A percentile compares a stretch with the other conserved stretches of the same genome.
Conservation (phyloP, 1,140 invertebrate genomes). For the Idris sp. region DNA sequence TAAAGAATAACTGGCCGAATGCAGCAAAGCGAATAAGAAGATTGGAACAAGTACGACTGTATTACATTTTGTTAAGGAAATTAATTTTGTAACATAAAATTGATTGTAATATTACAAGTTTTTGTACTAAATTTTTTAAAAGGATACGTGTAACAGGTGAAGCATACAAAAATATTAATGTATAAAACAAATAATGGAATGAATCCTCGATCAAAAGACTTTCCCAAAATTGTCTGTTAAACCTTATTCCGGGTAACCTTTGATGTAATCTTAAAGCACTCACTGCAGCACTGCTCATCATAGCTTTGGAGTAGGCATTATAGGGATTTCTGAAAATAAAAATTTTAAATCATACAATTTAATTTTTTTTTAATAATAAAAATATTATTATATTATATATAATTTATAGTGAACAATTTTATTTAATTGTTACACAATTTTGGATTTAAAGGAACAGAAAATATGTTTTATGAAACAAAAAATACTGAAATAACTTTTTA, state of each 20-base stretch:
- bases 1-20: conserved; percentile 93
- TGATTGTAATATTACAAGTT: too few species aligned
- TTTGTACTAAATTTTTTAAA: conserved; percentile 59
- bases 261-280: conserved; percentile 96
- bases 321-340: conserved; percentile 84
- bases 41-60: conserved; percentile 95
- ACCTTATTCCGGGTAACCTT: conserved; percentile 88
- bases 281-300: conserved; percentile 94
- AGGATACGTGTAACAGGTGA: conserved; percentile 93
- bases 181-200: conserved; percentile 97
- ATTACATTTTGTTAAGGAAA: conserved; percentile 79
- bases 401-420: too few species aligned
- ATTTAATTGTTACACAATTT: too few species aligned
- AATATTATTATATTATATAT: too few species aligned
- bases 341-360: conserved; percentile 27
- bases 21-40: conserved; percentile 92
- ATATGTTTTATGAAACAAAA: background rate
- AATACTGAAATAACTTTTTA: background rate
- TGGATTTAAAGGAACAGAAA: too few species aligned
- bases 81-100: conserved; percentile 2
- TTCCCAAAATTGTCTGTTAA: conserved; percentile 89
- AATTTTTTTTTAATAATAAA: too few species aligned
- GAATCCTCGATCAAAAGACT: conserved; percentile 93
- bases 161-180: conserved; percentile 94
- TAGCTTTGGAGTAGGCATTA: conserved; percentile 92